Conservation (phyloP, 2,888 invertebrate genomes). For the Xanthia icteritia region DNA sequence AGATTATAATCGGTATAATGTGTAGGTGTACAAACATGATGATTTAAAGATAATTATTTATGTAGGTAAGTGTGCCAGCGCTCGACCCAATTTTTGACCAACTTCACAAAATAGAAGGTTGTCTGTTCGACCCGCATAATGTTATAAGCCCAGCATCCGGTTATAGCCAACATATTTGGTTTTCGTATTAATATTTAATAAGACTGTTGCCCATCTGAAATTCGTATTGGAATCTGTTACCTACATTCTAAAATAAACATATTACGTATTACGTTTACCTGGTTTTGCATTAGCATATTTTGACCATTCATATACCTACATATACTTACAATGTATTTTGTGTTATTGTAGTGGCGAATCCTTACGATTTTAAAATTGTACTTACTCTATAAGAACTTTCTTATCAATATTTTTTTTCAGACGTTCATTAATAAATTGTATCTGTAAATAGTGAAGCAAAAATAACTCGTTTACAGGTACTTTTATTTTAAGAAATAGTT, state of each 20-base stretch:
- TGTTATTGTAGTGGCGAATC: conserved; percentile 8
- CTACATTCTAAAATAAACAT: conserved; percentile 46
- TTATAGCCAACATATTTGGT: conserved; percentile 27
- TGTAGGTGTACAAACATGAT: conserved; percentile 16
- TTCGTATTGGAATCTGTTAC: conserved; percentile 51
- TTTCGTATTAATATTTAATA: conserved; percentile 53
- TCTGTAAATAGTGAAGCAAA: not conserved
- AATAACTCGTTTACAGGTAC: not conserved
- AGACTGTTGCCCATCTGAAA: conserved; percentile 42
- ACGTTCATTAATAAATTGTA: not conserved
- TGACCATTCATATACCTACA: conserved; percentile 1
- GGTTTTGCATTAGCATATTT: conserved; percentile 37
- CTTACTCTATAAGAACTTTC: not conserved
- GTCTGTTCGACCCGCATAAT: conserved; percentile 45
- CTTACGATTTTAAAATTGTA: not conserved
- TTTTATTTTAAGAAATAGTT: not conserved
- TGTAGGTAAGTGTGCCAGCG: conserved; percentile 38
- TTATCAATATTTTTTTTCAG: not conserved
- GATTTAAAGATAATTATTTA: conserved; percentile 31
- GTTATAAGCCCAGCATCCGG: conserved; percentile 28
- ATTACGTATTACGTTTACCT: conserved; percentile 38
- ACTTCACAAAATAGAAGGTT: conserved; percentile 48
- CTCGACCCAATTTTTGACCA: conserved; percentile 51
- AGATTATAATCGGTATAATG: conserved; percentile 1
- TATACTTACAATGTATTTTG: not conserved